A percentile compares a stretch with the other conserved stretches of the same genome.
Evolutionary conservation across 1,140 invertebrate genomes (phyloP).

Genomic region (Drepana arcuata): DNA sequence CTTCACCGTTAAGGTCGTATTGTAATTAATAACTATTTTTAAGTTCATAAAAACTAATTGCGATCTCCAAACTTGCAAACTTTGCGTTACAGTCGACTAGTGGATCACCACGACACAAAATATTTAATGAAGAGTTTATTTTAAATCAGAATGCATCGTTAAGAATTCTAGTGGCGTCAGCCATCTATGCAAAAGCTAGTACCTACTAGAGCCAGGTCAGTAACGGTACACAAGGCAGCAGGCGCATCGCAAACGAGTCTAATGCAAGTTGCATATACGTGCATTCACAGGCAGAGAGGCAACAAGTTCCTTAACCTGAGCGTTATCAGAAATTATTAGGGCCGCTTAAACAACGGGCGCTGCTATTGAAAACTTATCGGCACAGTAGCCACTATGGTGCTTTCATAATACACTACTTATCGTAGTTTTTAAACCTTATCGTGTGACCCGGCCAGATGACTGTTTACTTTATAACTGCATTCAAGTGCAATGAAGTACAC

Average conservation of each 20-base stretch:
- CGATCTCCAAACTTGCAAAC: too few relatives aligned
- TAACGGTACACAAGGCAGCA: constrained; percentile 44
- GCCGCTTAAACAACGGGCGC: constrained; percentile 21
- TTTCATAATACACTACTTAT: constrained; percentile 48
- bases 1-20: too few relatives aligned
- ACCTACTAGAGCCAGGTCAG: constrained; percentile 32
- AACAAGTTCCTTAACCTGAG: constrained; percentile 50
- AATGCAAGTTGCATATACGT: constrained; percentile 45
- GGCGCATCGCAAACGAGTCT: constrained; percentile 37
- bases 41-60: too few relatives aligned
- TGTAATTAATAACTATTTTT: too few relatives aligned
- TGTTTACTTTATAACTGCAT: too few relatives aligned
- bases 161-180: background rate
- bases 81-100: too few relatives aligned
- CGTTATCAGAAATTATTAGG: constrained; percentile 36
- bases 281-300: constrained; percentile 27
- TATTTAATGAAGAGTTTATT: too few relatives aligned
- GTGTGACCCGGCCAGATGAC: constrained; percentile 35
- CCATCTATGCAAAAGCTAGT: constrained; percentile 5
- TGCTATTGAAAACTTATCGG: constrained; percentile 17
- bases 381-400: constrained; percentile 30
- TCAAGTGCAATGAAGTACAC: too few relatives aligned
- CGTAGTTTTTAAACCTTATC: constrained; percentile 35
- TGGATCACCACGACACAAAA: too few relatives aligned
- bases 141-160: too few relatives aligned